phyloP scores from a whole-genome alignment of 2,888 invertebrate genomes.

The Plebejus melissa region DNA sequence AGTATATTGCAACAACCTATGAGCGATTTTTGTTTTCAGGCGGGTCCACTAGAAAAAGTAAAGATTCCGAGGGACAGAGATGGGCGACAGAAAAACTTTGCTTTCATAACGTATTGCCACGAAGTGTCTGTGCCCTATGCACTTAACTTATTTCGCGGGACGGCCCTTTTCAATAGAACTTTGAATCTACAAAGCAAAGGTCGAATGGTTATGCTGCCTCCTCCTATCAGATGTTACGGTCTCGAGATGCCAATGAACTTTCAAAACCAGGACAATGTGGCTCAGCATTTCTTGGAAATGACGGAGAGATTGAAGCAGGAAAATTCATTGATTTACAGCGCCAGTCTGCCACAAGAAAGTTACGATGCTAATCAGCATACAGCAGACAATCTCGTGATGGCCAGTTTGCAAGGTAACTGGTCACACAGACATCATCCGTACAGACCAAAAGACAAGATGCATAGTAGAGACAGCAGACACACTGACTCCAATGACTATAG shows the following conservation, averaged over 20 bases:
- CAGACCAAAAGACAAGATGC: constrained; percentile 50
- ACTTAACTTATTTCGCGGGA: constrained; percentile 84
- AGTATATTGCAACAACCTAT: not conserved
- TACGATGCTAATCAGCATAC: constrained; percentile 40
- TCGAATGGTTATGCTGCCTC: constrained; percentile 51
- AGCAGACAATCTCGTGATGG: constrained; percentile 50
- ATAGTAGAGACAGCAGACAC: constrained; percentile 46
- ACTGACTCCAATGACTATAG: constrained; percentile 49
- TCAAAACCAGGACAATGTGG: constrained; percentile 46
- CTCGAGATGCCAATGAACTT: constrained; percentile 55
- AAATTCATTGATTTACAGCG: constrained; percentile 43
- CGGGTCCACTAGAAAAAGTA: constrained; percentile 88
- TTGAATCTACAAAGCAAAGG: constrained; percentile 69
- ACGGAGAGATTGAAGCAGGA: constrained; percentile 55
- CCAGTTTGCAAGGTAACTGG: constrained; percentile 75
- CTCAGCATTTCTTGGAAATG: constrained; percentile 64
- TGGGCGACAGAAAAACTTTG: constrained; percentile 84
- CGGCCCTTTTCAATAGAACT: constrained; percentile 81
- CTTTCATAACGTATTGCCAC: constrained; percentile 89
- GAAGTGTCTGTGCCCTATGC: constrained; percentile 87
- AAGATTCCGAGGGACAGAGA: constrained; percentile 86
- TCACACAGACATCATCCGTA: constrained; percentile 68
- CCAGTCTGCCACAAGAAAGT: constrained; percentile 45
- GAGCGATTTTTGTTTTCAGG: constrained; percentile 61
- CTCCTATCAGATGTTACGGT: constrained; percentile 61